Evolutionary conservation across 2,113 vertebrate genomes (phyloP).

Genomic region (Crotalus horridus): DNA sequence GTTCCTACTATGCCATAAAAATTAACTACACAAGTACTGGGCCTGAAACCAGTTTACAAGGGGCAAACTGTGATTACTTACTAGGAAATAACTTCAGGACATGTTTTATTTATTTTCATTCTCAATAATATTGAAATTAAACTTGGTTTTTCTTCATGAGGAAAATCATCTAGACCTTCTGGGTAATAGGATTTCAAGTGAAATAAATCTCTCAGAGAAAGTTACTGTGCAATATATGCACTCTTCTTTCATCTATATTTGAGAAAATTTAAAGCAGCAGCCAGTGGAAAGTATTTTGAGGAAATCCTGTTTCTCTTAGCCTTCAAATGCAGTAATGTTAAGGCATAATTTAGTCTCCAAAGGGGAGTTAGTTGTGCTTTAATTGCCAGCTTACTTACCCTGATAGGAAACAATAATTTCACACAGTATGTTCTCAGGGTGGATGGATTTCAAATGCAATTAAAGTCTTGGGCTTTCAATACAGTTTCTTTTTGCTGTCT

Average conservation of each 20-base stretch:
- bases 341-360: conserved; percentile 12
- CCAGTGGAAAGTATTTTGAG: neutral
- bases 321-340: neutral
- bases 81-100: neutral
- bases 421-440: conserved; percentile 1
- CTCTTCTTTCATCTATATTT: neutral
- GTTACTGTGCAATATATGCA: neutral
- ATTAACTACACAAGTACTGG: neutral
- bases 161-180: neutral
- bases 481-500: neutral
- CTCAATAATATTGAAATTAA: neutral
- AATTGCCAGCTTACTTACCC: conserved; percentile 1
- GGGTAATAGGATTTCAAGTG: neutral
- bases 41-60: neutral
- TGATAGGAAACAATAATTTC: conserved; percentile 15
- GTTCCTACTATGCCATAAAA: neutral
- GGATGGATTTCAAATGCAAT: neutral
- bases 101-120: neutral
- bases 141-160: neutral
- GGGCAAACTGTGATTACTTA: neutral
- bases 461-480: conserved; percentile 6
- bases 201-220: neutral
- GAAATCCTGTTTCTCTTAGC: neutral
- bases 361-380: neutral
- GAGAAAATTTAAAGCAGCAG: neutral